A percentile compares a stretch with the other conserved stretches of the same genome.
Conservation (phyloP, 2,797 vertebrate species). For the Lindbergichthys nudifrons region DNA sequence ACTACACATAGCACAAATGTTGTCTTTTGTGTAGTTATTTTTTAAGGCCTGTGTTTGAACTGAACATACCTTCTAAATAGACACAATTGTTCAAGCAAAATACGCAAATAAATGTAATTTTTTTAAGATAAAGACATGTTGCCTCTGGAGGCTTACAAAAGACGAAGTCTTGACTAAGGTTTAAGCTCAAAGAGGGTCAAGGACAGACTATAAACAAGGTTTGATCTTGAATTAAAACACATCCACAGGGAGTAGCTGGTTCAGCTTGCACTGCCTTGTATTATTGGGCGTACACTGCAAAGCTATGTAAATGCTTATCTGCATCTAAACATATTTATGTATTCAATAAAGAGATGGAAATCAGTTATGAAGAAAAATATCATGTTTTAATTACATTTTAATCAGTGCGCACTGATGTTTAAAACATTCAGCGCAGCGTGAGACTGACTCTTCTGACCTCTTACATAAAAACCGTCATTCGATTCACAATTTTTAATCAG, state of each 20-base stretch:
- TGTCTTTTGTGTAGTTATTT: no score
- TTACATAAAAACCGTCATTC: slow-evolving; percentile 52
- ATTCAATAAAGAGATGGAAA: slow-evolving; percentile 63
- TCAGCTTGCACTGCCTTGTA: slow-evolving; percentile 6
- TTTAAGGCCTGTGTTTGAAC: no score
- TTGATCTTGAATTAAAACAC: slow-evolving; percentile 17
- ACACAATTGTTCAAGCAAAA: background rate
- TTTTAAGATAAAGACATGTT: background rate
- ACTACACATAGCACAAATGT: no score
- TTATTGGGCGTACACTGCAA: slow-evolving; percentile 10
- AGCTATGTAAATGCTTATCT: slow-evolving; percentile 54
- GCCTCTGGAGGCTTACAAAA: slow-evolving; percentile 8
- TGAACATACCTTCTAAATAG: no score
- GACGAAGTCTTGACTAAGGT: background rate
- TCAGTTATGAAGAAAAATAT: slow-evolving; percentile 48
- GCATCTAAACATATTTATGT: slow-evolving; percentile 67
- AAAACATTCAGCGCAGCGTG: slow-evolving; percentile 65
- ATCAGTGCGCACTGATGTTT: slow-evolving; percentile 68
- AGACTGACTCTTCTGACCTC: slow-evolving; percentile 61
- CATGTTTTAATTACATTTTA: slow-evolving; percentile 69
- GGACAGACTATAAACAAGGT: slow-evolving; percentile 35
- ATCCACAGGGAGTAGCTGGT: slow-evolving; percentile 22
- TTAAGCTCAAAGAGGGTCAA: slow-evolving; percentile 43
- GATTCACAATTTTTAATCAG: slow-evolving; percentile 60
- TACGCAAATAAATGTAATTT: background rate